phyloP scores from a whole-genome alignment of 2,797 vertebrate genomes.

The Poliocrania exsul region DNA sequence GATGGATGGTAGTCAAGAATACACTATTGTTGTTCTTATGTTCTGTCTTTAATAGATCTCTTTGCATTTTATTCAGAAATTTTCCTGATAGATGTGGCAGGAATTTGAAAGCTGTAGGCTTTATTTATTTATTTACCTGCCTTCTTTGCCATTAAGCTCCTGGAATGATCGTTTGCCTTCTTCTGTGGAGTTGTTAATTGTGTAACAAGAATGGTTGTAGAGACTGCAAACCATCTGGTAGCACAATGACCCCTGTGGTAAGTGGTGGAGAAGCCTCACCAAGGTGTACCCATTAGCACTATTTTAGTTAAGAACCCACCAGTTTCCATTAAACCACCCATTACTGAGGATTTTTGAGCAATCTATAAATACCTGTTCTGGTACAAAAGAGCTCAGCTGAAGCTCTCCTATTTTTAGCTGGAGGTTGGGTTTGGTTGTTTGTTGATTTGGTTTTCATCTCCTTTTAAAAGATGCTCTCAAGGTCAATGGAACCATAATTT shows the following conservation, averaged over 20 bases:
- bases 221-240: not conserved
- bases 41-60: not conserved
- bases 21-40: not conserved
- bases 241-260: not conserved
- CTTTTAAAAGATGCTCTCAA: not conserved
- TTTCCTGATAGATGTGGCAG: not conserved
- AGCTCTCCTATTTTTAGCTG: slow-evolving; percentile 30
- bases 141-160: not conserved
- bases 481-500: slow-evolving; percentile 29
- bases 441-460: not conserved
- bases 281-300: not conserved
- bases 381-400: slow-evolving; percentile 10
- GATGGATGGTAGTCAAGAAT: not conserved
- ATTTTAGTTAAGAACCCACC: not conserved
- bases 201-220: not conserved
- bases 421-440: slow-evolving; percentile 4
- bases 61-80: not conserved
- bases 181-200: not conserved
- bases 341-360: slow-evolving; percentile 22
- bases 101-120: not conserved
- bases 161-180: not conserved
- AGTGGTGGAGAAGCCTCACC: not conserved
- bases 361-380: slow-evolving; percentile 1
- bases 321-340: not conserved
- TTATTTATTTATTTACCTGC: not conserved